Percentiles rank a stretch among this genome's conserved stretches.
These are phyloP conservation scores for Bimastos eiseni DNA, from an alignment of 2,888 invertebrate species.

Conservation along the genomic window DNA sequence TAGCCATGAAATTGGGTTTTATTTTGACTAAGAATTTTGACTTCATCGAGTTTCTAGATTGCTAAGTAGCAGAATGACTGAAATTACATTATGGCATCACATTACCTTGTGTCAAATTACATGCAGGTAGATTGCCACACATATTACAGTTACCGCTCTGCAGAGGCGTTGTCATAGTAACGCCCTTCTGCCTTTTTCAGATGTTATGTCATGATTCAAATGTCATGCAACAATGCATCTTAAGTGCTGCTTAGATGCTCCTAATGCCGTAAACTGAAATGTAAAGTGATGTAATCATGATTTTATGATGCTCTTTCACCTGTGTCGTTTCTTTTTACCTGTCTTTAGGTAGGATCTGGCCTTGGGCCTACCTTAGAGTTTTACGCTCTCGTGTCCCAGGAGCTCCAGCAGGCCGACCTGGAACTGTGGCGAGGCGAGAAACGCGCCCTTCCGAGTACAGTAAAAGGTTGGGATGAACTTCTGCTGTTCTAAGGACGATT, in stretches of 20 bases:
- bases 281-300: too few relatives aligned
- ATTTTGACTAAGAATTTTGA: too few relatives aligned
- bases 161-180: neutral
- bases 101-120: too few relatives aligned
- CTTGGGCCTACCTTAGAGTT: conserved; percentile 99
- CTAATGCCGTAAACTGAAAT: neutral
- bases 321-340: neutral
- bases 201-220: neutral
- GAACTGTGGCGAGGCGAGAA: conserved; percentile 77
- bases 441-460: neutral
- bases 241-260: neutral
- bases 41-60: too few relatives aligned
- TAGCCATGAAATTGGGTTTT: too few relatives aligned
- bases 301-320: neutral
- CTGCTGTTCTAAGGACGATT: neutral
- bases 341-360: conserved; percentile 83
- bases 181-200: neutral
- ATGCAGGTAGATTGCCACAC: too few relatives aligned
- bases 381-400: conserved; percentile 84
- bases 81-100: too few relatives aligned
- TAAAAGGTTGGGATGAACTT: neutral
- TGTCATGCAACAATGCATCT: neutral
- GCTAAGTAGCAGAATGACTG: too few relatives aligned
- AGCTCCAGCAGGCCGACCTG: conserved; percentile 86
- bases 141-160: neutral